These are phyloP conservation scores for Cyphomyrmex costatus DNA, from an alignment of 1,140 invertebrate genomes.

Conservation along the genomic window DNA sequence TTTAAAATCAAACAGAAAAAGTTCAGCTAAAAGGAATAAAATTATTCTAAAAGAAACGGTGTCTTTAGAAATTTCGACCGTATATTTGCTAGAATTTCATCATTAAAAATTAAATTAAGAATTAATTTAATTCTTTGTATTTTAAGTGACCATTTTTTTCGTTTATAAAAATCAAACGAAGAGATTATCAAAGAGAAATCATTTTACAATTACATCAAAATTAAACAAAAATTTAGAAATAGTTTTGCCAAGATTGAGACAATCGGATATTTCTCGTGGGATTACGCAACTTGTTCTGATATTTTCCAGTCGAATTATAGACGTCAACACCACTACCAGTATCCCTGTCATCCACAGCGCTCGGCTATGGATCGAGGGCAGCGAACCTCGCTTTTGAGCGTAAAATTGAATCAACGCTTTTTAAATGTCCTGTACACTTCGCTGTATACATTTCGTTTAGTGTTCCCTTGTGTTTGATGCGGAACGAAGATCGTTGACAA, in stretches of 20 bases:
- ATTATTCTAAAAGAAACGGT: background rate
- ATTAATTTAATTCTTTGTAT: background rate
- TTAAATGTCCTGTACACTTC: conserved; percentile 72
- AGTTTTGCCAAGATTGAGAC: conserved; percentile 63
- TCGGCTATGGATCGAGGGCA: conserved; percentile 69
- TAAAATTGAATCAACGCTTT: conserved; percentile 77
- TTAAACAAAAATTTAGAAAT: conserved; percentile 27
- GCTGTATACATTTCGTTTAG: conserved; percentile 57
- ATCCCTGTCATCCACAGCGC: conserved; percentile 75
- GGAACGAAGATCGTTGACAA: conserved; percentile 57
- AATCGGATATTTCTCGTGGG: conserved; percentile 61
- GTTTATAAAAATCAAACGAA: background rate
- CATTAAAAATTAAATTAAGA: too few relatives aligned
- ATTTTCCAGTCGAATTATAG: conserved; percentile 76
- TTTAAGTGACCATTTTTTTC: background rate
- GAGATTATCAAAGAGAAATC: background rate
- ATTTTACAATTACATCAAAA: background rate
- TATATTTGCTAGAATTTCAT: background rate
- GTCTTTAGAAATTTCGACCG: background rate
- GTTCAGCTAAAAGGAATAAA: too few relatives aligned
- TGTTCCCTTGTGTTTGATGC: conserved; percentile 62
- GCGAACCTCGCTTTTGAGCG: conserved; percentile 72
- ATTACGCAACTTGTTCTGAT: conserved; percentile 71
- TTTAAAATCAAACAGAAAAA: background rate
- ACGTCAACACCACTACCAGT: conserved; percentile 74